phyloP scores from a whole-genome alignment of 1,140 invertebrate species.

The Periplaneta americana region DNA sequence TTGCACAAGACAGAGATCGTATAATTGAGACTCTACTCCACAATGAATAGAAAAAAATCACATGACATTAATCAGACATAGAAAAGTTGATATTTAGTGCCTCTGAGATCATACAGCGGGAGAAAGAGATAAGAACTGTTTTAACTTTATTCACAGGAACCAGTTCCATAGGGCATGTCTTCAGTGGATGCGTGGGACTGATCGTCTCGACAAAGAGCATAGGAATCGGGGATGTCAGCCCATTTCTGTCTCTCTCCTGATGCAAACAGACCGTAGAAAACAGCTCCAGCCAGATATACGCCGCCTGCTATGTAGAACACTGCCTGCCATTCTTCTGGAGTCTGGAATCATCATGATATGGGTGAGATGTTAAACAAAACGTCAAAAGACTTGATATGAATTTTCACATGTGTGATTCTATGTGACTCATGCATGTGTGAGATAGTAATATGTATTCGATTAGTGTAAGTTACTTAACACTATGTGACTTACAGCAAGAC shows the following conservation, averaged over 20 bases:
- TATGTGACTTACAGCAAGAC: no score
- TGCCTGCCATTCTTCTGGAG: constrained; percentile 39
- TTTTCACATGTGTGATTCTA: no score
- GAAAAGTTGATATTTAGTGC: neutral
- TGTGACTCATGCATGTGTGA: no score
- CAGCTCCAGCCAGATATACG: constrained; percentile 40
- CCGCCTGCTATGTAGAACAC: constrained; percentile 44
- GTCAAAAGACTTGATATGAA: no score
- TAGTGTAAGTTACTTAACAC: no score
- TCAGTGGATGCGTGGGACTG: constrained; percentile 18
- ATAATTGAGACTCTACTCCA: neutral
- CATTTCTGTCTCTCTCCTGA: constrained; percentile 43
- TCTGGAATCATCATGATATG: constrained; percentile 32
- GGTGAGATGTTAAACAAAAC: no score
- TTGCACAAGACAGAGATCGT: no score
- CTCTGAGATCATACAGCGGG: neutral
- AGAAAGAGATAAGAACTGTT: neutral
- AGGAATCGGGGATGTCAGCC: constrained; percentile 21
- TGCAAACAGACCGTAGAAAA: constrained; percentile 41
- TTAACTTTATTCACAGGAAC: constrained; percentile 11
- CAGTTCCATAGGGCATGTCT: constrained; percentile 20
- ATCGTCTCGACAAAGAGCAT: constrained; percentile 12
- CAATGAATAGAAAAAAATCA: neutral
- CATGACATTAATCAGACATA: neutral
- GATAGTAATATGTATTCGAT: no score